Evolutionary conservation across 2,888 invertebrate species (phyloP).

Genomic region (Eumacrocentrus americanus): DNA sequence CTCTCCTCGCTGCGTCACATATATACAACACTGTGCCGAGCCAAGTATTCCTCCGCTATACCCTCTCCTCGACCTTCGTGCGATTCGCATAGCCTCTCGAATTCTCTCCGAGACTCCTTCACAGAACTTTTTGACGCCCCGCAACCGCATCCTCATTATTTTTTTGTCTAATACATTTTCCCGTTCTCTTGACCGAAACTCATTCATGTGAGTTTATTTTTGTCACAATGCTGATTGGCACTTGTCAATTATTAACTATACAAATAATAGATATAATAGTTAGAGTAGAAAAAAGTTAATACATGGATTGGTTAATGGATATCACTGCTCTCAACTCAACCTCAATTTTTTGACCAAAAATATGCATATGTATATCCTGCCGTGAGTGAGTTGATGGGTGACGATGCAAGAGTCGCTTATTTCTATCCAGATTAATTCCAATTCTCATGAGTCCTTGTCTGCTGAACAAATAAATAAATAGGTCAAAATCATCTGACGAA

Average conservation of each 20-base stretch:
- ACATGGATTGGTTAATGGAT: neutral
- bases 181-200: neutral
- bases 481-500: neutral
- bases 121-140: constrained; percentile 9
- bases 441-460: neutral
- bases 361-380: neutral
- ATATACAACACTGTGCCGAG: constrained; percentile 13
- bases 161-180: neutral
- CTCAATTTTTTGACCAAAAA: neutral
- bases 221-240: neutral
- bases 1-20: constrained; percentile 29
- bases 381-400: neutral
- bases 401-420: neutral
- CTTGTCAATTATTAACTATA: neutral
- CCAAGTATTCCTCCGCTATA: constrained; percentile 31
- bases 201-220: neutral
- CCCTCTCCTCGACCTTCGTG: constrained; percentile 41
- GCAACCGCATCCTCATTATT: neutral
- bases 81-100: constrained; percentile 55
- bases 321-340: too few species aligned
- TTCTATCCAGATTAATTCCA: neutral
- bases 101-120: constrained; percentile 50
- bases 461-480: neutral
- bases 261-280: neutral
- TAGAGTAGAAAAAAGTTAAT: neutral